Conservation (phyloP, 2,797 vertebrate genomes). For the Cryptoprocta ferox region DNA sequence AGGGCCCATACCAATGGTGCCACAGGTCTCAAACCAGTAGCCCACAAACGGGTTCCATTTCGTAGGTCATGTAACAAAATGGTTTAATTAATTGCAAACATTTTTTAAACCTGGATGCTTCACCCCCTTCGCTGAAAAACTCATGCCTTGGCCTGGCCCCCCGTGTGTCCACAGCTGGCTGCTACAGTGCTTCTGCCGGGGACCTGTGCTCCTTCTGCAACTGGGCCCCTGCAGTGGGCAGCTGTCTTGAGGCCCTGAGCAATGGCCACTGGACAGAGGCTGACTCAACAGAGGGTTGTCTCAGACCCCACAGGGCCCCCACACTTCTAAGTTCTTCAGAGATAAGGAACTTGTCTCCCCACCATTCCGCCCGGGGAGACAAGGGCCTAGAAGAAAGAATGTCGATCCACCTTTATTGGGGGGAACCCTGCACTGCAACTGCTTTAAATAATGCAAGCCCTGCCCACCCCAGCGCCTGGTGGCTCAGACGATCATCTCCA, state of each 20-base stretch:
- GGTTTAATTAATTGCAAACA: conserved; percentile 67
- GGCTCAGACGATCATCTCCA: conserved; percentile 97
- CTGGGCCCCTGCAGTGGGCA: background rate
- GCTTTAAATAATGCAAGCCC: background rate
- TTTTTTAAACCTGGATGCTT: background rate
- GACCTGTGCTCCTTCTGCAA: background rate
- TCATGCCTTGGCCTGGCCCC: background rate
- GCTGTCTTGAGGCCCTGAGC: background rate
- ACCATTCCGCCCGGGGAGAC: background rate
- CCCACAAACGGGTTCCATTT: conserved; percentile 33
- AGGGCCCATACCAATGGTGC: background rate
- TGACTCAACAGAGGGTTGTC: background rate
- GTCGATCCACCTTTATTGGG: conserved; percentile 65
- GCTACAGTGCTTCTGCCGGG: background rate
- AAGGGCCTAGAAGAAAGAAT: background rate
- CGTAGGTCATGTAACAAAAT: conserved; percentile 19
- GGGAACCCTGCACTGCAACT: background rate
- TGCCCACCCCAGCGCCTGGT: background rate
- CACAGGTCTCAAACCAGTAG: background rate
- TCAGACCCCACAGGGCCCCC: background rate
- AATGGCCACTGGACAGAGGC: background rate
- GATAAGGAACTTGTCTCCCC: background rate
- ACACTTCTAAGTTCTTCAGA: conserved; percentile 18
- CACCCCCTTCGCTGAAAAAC: background rate
- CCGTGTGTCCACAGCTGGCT: background rate